Conservation (phyloP, 2,888 invertebrate species). For the Melinaea menophilus region DNA sequence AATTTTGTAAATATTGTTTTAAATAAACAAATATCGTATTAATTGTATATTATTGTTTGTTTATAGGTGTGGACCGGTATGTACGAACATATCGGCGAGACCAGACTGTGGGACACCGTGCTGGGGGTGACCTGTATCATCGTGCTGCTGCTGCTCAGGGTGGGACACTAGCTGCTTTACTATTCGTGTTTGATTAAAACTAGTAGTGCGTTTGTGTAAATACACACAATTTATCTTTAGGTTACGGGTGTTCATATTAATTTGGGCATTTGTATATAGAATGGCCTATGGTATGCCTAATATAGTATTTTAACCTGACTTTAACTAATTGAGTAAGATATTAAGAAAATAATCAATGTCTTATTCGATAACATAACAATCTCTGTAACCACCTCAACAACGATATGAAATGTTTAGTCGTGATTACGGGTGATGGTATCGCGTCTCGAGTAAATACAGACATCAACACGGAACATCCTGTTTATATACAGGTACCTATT, state of each 20-base stretch:
- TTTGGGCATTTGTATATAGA: too few species aligned
- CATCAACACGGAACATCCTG: background rate
- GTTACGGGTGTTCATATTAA: too few species aligned
- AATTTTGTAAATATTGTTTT: too few species aligned
- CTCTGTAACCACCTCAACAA: too few species aligned
- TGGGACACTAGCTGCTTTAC: conserved; percentile 46
- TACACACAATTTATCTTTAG: too few species aligned
- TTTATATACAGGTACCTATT: background rate
- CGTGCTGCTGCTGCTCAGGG: conserved; percentile 82
- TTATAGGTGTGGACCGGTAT: conserved; percentile 82
- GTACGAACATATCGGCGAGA: conserved; percentile 83
- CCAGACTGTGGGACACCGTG: conserved; percentile 82
- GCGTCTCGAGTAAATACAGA: background rate
- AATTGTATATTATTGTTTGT: conserved; percentile 3
- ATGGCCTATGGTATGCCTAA: too few species aligned
- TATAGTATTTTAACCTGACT: too few species aligned
- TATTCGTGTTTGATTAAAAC: background rate
- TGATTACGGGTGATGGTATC: background rate
- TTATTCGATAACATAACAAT: too few species aligned
- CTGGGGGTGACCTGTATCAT: conserved; percentile 84
- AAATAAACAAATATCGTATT: too few species aligned
- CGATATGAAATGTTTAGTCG: too few species aligned
- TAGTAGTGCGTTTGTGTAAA: background rate
- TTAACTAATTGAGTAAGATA: too few species aligned
- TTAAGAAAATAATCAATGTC: too few species aligned